A percentile compares a stretch with the other conserved stretches of the same genome.
phyloP scores from a whole-genome alignment of 2,888 invertebrate genomes.

The Sicus ferrugineus region DNA sequence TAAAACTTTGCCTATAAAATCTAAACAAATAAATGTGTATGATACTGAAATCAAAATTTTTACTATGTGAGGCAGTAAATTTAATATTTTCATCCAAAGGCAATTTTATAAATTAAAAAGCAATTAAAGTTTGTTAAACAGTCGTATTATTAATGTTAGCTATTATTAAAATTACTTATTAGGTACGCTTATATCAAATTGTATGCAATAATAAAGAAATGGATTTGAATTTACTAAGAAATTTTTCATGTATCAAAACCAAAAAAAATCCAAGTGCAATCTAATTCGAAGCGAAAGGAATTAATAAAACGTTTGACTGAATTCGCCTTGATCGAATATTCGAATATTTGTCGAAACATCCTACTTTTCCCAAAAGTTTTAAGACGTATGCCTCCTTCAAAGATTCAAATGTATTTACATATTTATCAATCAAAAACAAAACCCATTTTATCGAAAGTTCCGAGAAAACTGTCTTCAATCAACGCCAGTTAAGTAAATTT shows the following conservation, averaged over 20 bases:
- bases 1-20: background rate
- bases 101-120: slow-evolving; percentile 9
- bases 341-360: too few species aligned
- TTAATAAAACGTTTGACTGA: too few species aligned
- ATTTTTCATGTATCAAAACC: slow-evolving; percentile 4
- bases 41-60: background rate
- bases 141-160: background rate
- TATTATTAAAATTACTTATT: background rate
- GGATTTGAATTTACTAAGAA: background rate
- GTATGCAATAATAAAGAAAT: background rate
- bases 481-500: too few species aligned
- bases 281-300: too few species aligned
- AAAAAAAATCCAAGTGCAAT: too few species aligned
- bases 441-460: too few species aligned
- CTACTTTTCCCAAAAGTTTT: too few species aligned
- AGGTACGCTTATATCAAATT: background rate
- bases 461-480: too few species aligned
- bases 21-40: background rate
- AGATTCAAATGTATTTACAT: too few species aligned
- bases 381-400: too few species aligned
- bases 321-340: too few species aligned
- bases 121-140: slow-evolving; percentile 15
- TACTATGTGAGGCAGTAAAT: background rate
- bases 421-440: too few species aligned
- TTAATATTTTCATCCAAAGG: slow-evolving; percentile 2